Evolutionary conservation across 2,797 vertebrate genomes (phyloP), one percentile per base, ranked within the genome.

Genomic region (Oreortyx pictus): DNA sequence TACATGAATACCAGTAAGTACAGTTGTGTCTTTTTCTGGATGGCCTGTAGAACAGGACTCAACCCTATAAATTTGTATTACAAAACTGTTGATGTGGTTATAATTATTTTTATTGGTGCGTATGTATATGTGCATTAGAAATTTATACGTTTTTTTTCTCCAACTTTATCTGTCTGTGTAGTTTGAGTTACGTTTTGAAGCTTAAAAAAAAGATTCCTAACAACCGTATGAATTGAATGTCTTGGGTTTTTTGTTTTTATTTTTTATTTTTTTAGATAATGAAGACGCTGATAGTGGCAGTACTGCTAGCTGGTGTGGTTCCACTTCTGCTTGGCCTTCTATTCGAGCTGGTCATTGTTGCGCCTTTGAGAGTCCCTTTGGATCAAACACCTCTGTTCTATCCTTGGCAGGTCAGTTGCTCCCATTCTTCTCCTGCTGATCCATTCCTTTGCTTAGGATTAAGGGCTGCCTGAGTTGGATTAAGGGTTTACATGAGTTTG

Each of bases 351-450:
- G 99, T 99, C 76, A 99, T 99, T 2, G 99, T 99, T 18, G 99
- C 99, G 60, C 99, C 99, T 33, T 97, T 99, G 86, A 97, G 99
- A 84, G 99, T 99, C 57, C 99, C 99, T 56, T 97, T 99, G 94
- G 99, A 99, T 97, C 99, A 99, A 97, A 99, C 99, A 2, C 99
- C 99, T 31, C 98, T 99, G 50, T 99, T 99, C 97, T 99, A 99
- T 96, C 99, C 99, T 14, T 99, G 99, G 99, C 99, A 99, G 99
- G 99, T 99, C 96, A 87, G 98, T 96, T 57, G 2, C 7, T 71
- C 6, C n/a, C 9, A 4, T 72, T 62, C 62, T 67, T 7, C 27
- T 85, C 22, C 37, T 59, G 52, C 49, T 76, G 37, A 59, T 66
- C 15, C 1, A 18, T 56, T 67, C 68, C 23, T 77, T 67, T 31